These are phyloP conservation scores for Thereva unica DNA, from an alignment of 2,888 invertebrate genomes.

Conservation along the genomic window DNA sequence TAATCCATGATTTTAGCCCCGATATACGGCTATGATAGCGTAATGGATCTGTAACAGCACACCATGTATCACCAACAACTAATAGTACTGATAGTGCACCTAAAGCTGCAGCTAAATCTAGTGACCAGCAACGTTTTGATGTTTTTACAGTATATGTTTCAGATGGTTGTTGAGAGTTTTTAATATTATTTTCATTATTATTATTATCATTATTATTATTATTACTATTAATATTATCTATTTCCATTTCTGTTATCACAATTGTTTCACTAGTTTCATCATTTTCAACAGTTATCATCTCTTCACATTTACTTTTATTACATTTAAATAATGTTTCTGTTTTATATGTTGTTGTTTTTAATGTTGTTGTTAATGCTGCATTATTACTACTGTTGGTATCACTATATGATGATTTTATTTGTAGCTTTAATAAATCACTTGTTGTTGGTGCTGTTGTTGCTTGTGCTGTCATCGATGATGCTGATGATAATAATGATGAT, in stretches of 20 bases:
- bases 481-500: too few species aligned
- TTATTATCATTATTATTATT: not conserved
- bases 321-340: slow-evolving; percentile 18
- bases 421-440: too few species aligned
- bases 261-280: slow-evolving; percentile 50
- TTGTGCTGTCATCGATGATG: slow-evolving; percentile 8
- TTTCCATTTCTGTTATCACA: slow-evolving; percentile 51
- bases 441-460: too few species aligned
- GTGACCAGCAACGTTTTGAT: slow-evolving; percentile 53
- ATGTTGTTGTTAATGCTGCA: not conserved
- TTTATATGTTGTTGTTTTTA: not conserved
- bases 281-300: slow-evolving; percentile 45
- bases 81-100: slow-evolving; percentile 56
- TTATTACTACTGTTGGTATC: not conserved
- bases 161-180: not conserved
- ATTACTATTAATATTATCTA: slow-evolving; percentile 45
- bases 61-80: slow-evolving; percentile 63
- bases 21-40: slow-evolving; percentile 63
- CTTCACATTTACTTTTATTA: slow-evolving; percentile 32
- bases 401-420: not conserved
- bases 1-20: slow-evolving; percentile 55
- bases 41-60: slow-evolving; percentile 64
- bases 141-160: not conserved
- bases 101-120: slow-evolving; percentile 56
- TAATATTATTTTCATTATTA: not conserved